Base-by-base conservation (phyloP, 2,113 vertebrate genomes). In the Perccottus glenii region DNA sequence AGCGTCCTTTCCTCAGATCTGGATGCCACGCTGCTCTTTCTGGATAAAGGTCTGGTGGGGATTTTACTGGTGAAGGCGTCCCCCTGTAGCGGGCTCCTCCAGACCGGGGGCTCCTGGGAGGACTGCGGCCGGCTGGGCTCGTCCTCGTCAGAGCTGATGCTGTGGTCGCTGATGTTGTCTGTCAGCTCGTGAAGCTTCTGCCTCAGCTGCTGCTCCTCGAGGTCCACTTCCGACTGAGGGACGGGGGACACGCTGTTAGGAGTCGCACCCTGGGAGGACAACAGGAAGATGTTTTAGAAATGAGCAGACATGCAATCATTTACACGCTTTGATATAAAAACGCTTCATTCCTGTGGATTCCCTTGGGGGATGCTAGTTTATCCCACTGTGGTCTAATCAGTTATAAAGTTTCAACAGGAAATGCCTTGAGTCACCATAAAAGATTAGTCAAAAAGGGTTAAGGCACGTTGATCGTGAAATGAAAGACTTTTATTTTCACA, bases 141-240 rank as follows among this genome's bases (percentile, higher is more conserved):
- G 0, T 95, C 95, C 36, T 97, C 96, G 0, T 95, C 95, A 0
- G 94, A 95, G 0, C 91, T 93, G 5, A 90, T 19, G 11, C 91
- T 93, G 12, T 93, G 93, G 74, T 96, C 95, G 0, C 95, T 96
- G 83, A 96, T 80, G 69, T 93, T 90, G 75, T 93, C 89, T 11
- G 95, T 94, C 76, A 98, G 57, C 66, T 94, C 86, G 33, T 93
- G 89, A 58, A 98, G 91, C 80, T 93, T 96, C 73, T 84, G 92
- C 55, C 91, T 94, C 33, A 98, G 82, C 44, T 92, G 85, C 65
- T 91, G 91, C 64, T 96, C 96, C 69, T 97, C 95, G 0, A 70
- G 10, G 51, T 95, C 92, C 0, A 82, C 85, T 11, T 80, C 78
- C 74, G 56, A 72, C 36, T 68, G 83, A 68, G 65, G 70, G 40